Conservation (phyloP, 2,797 vertebrate genomes). For the Pelodytes ibericus region DNA sequence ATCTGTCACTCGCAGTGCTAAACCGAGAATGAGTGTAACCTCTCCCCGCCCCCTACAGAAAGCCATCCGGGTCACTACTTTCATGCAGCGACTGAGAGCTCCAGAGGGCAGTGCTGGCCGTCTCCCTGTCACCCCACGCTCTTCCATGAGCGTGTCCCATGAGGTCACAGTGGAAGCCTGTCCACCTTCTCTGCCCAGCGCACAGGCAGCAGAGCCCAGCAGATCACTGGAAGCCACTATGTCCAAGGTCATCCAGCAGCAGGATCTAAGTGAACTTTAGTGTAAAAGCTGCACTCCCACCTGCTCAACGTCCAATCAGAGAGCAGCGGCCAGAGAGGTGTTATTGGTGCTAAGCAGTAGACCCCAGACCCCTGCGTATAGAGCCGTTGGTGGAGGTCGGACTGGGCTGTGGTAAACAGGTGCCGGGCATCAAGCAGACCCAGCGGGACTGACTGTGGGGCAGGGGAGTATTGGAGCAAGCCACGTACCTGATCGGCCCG, state of each 20-base stretch:
- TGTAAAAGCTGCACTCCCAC: not conserved
- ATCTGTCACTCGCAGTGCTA: too few relatives aligned
- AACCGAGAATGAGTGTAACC: not conserved
- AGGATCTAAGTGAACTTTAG: slow-evolving; percentile 26
- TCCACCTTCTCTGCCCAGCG: slow-evolving; percentile 37
- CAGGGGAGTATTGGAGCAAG: not conserved
- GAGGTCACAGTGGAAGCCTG: slow-evolving; percentile 75
- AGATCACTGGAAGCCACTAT: not conserved
- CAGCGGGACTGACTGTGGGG: not conserved
- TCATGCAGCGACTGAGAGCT: slow-evolving; percentile 85
- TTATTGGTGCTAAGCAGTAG: too few relatives aligned
- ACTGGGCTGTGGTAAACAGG: too few relatives aligned
- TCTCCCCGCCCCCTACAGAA: slow-evolving; percentile 69
- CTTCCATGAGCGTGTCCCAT: slow-evolving; percentile 69
- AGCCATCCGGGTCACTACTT: slow-evolving; percentile 86
- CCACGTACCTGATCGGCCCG: not conserved
- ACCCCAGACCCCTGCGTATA: too few relatives aligned
- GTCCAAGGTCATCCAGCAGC: slow-evolving; percentile 6
- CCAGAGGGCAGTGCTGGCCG: slow-evolving; percentile 64
- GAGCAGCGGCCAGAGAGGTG: not conserved
- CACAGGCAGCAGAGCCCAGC: slow-evolving; percentile 2
- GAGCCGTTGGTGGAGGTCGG: too few relatives aligned
- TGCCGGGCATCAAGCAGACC: not conserved
- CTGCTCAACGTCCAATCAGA: not conserved
- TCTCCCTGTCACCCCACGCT: slow-evolving; percentile 64